These are phyloP conservation scores for Temnopleurus reevesii DNA, from an alignment of 53 echinoderm and acorn worm genomes.

Conservation along the genomic window DNA sequence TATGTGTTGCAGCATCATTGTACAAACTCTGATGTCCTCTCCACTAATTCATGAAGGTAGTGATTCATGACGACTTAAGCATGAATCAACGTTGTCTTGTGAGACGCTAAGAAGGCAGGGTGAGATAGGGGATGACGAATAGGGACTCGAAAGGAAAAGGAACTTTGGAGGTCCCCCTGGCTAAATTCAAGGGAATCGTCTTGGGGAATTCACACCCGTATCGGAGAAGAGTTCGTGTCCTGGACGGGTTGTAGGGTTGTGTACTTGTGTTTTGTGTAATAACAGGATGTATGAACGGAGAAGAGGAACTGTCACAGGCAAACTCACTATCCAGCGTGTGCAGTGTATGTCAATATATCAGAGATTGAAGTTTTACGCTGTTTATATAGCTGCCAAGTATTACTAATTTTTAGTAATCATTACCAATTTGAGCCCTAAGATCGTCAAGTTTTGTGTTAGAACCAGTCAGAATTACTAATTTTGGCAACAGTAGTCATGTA, in stretches of 20 bases:
- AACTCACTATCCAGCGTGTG: neutral
- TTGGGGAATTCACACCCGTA: neutral
- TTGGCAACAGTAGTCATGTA: too few relatives aligned
- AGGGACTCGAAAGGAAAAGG: conserved; percentile 20
- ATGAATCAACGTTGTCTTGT: conserved; percentile 14
- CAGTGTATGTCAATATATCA: neutral
- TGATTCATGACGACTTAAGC: conserved; percentile 15
- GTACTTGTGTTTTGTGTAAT: conserved; percentile 7
- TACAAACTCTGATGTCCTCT: neutral
- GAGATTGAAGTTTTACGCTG: neutral
- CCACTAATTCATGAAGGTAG: neutral
- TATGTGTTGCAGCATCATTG: neutral
- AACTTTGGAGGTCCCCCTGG: neutral
- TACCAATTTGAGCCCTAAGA: too few relatives aligned
- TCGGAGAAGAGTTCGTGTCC: too few relatives aligned
- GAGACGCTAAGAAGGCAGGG: neutral
- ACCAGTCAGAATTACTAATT: too few relatives aligned
- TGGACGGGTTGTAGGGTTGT: neutral
- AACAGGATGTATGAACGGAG: conserved; percentile 22
- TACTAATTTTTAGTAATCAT: too few relatives aligned
- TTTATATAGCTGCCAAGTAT: neutral
- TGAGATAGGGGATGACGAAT: conserved; percentile 20
- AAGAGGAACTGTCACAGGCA: neutral
- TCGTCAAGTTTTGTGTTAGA: too few relatives aligned
- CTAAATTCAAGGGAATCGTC: neutral